A percentile compares a stretch with the other conserved stretches of the same genome.
Conservation (phyloP, 2,113 vertebrate species). For the Sus scrofa region T2T-Sscrofa CM000828.6:22172001-22172500, state of each 20-base stretch:
- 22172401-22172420: neutral
- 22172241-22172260: neutral
- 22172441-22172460: neutral
- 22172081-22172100: constrained; percentile 8
- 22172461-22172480: neutral
- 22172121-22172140: neutral
- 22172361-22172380: neutral
- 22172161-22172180: neutral
- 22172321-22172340: neutral
- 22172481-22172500: neutral
- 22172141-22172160: neutral
- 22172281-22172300: neutral
- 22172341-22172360: neutral
- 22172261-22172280: neutral
- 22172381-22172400: neutral
- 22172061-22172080: neutral
- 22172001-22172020: constrained; percentile 60
- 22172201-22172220: neutral
- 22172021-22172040: constrained; percentile 70
- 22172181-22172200: neutral
- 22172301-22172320: neutral
- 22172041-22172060: constrained; percentile 18
- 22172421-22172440: neutral
- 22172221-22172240: neutral
- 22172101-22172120: neutral